These are phyloP conservation scores for Agapornis canus DNA, from an alignment of 2,797 vertebrate species.

Conservation along the genomic window DNA sequence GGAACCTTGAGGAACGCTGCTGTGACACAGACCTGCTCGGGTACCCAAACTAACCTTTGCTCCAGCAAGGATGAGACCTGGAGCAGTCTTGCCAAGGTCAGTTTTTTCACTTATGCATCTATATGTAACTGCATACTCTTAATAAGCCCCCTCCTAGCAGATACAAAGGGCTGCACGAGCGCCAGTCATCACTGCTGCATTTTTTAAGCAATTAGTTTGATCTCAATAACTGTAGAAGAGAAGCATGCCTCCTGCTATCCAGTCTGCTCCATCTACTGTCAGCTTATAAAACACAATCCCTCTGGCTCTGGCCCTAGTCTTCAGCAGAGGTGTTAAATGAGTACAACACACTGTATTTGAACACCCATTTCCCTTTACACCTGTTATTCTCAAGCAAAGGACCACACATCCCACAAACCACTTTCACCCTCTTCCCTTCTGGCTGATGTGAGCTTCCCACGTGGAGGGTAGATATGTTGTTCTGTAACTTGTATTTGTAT, in stretches of 20 bases:
- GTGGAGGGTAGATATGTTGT: background rate
- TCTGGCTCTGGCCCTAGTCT: background rate
- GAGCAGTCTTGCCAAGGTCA: background rate
- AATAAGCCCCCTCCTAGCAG: background rate
- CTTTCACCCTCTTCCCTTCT: background rate
- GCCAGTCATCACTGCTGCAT: background rate
- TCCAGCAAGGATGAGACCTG: background rate
- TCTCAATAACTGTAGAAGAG: background rate
- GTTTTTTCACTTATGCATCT: background rate
- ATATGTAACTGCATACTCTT: background rate
- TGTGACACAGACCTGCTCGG: background rate
- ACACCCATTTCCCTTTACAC: background rate
- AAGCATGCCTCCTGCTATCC: background rate
- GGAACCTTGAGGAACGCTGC: background rate
- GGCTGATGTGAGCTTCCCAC: background rate
- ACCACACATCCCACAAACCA: background rate
- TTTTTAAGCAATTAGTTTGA: background rate
- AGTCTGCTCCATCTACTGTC: background rate
- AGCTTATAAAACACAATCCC: background rate
- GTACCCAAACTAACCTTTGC: background rate
- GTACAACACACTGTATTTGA: accelerated
- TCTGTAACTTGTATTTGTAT: background rate
- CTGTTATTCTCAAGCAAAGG: background rate
- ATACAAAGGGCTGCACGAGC: accelerated
- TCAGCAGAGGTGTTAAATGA: background rate